Percentiles rank a stretch among this genome's conserved stretches.
These are phyloP conservation scores for Anthrax anthrax DNA, from an alignment of 2,888 invertebrate genomes.

Conservation along the genomic window DNA sequence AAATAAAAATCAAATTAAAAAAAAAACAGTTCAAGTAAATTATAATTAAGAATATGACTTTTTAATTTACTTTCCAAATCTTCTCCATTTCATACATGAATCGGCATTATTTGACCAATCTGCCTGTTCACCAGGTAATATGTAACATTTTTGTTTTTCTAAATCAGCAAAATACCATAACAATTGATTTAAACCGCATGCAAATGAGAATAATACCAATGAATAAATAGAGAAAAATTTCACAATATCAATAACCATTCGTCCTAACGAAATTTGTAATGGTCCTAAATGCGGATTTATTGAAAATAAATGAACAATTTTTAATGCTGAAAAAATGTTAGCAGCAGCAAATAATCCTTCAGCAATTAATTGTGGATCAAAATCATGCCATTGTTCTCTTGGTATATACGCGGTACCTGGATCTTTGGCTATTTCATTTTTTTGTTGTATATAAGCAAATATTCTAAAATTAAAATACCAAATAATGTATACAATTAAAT, in stretches of 20 bases:
- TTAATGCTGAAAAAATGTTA: slow-evolving; percentile 85
- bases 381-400: slow-evolving; percentile 79
- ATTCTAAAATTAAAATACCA: slow-evolving; percentile 37
- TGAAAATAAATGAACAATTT: slow-evolving; percentile 82
- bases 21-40: too few species aligned
- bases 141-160: slow-evolving; percentile 63
- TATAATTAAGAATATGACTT: too few species aligned
- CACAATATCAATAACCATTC: slow-evolving; percentile 81
- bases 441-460: slow-evolving; percentile 63
- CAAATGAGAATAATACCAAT: slow-evolving; percentile 78
- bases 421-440: slow-evolving; percentile 49
- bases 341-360: slow-evolving; percentile 90
- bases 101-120: slow-evolving; percentile 65
- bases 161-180: slow-evolving; percentile 89
- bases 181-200: slow-evolving; percentile 81
- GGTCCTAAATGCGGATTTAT: slow-evolving; percentile 88
- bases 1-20: slow-evolving; percentile 5
- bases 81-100: slow-evolving; percentile 73
- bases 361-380: slow-evolving; percentile 84
- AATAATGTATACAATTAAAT: too few species aligned
- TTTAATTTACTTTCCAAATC: slow-evolving; percentile 62
- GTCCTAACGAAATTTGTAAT: slow-evolving; percentile 77
- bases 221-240: slow-evolving; percentile 87
- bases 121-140: slow-evolving; percentile 51
- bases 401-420: slow-evolving; percentile 58